phyloP scores from a whole-genome alignment of 2,888 invertebrate genomes.

The Drosophila stalkeri region DNA sequence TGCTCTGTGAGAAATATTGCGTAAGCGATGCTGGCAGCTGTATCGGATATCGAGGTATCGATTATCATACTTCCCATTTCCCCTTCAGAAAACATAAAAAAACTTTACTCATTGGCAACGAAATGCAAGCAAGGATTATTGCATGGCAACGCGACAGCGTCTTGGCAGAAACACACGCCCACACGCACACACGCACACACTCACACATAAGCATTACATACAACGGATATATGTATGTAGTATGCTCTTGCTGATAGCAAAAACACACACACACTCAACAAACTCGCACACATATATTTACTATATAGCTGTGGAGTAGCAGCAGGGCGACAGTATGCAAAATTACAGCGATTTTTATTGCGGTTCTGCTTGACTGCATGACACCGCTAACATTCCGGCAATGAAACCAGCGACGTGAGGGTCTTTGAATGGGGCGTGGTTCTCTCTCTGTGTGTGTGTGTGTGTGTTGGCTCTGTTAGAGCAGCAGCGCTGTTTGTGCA shows the following conservation, averaged over 20 bases:
- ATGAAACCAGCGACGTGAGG: slow-evolving; percentile 13
- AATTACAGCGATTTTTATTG: slow-evolving; percentile 76
- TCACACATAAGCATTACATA: slow-evolving; percentile 31
- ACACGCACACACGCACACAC: slow-evolving; percentile 5
- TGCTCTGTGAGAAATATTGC: slow-evolving; percentile 32
- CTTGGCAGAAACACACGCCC: slow-evolving; percentile 35
- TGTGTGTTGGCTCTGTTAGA: background rate
- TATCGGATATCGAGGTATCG: slow-evolving; percentile 45
- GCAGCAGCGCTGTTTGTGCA: slow-evolving; percentile 9
- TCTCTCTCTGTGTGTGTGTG: background rate
- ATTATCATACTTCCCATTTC: slow-evolving; percentile 33
- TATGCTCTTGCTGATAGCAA: slow-evolving; percentile 38
- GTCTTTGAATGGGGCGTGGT: slow-evolving; percentile 4
- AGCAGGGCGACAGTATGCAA: slow-evolving; percentile 56
- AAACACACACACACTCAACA: slow-evolving; percentile 14
- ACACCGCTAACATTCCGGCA: slow-evolving; percentile 50
- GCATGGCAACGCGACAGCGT: slow-evolving; percentile 44
- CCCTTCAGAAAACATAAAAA: slow-evolving; percentile 9
- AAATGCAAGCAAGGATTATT: slow-evolving; percentile 48
- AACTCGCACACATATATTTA: background rate
- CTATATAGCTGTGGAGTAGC: background rate
- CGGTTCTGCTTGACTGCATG: slow-evolving; percentile 70
- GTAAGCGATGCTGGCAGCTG: slow-evolving; percentile 28
- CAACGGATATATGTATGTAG: slow-evolving; percentile 25
- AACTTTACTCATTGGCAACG: slow-evolving; percentile 39